phyloP scores from a whole-genome alignment of 2,797 vertebrate species.

The Nyctalus aviator region DNA sequence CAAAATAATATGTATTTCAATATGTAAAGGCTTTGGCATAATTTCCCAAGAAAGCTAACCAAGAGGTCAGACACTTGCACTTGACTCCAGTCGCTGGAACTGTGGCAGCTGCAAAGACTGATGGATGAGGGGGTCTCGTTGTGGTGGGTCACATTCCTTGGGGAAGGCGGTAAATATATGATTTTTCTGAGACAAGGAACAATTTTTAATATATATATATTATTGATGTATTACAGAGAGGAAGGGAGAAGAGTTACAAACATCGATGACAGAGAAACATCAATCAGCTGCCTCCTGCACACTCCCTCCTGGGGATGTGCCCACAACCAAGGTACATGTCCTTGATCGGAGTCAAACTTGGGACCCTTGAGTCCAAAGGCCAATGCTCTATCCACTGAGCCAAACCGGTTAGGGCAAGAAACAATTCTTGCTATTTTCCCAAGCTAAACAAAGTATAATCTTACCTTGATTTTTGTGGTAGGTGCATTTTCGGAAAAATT shows the following conservation, averaged over 20 bases:
- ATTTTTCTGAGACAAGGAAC: slow-evolving; percentile 14
- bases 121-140: not conserved
- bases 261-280: too few species aligned
- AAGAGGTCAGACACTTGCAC: not conserved
- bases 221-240: too few species aligned
- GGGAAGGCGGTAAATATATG: not conserved
- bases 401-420: too few species aligned
- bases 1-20: not conserved
- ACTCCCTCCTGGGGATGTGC: too few species aligned
- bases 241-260: too few species aligned
- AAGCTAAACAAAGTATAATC: not conserved
- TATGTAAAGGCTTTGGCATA: not conserved
- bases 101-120: not conserved
- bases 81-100: not conserved
- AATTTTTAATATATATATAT: too few species aligned
- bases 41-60: not conserved
- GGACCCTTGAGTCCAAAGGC: too few species aligned
- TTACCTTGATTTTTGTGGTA: not conserved
- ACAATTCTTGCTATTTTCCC: not conserved
- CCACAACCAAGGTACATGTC: too few species aligned
- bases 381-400: too few species aligned
- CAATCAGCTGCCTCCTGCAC: too few species aligned
- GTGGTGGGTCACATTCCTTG: not conserved
- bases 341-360: too few species aligned
- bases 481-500: slow-evolving; percentile 51